Evolutionary conservation across 2,113 vertebrate genomes (phyloP).

Genomic region (Thunnus thynnus): DNA sequence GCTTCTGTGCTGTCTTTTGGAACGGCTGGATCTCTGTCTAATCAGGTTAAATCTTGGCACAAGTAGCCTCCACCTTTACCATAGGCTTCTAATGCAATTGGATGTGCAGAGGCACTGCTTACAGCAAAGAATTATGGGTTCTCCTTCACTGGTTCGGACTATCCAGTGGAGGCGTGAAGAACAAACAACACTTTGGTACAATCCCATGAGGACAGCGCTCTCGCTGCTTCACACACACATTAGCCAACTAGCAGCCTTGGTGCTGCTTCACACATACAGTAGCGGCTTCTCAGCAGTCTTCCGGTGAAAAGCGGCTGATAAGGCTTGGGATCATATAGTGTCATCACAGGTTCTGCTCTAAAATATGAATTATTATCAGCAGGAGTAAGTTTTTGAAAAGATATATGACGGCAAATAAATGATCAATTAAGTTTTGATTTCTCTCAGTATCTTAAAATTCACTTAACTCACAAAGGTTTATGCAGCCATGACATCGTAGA

Average conservation of each 20-base stretch:
- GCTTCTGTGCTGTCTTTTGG: constrained; percentile 76
- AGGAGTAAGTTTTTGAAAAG: not conserved
- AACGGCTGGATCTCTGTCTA: constrained; percentile 80
- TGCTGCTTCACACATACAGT: constrained; percentile 59
- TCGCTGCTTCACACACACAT: constrained; percentile 54
- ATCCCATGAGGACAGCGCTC: constrained; percentile 69
- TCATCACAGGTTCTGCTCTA: constrained; percentile 5
- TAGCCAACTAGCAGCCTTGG: not conserved
- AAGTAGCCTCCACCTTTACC: constrained; percentile 76
- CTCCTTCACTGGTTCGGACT: constrained; percentile 82
- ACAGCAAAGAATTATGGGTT: constrained; percentile 86
- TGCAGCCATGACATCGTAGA: not conserved
- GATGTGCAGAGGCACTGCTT: constrained; percentile 82
- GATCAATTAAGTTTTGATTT: not conserved
- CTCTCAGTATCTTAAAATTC: too few species aligned
- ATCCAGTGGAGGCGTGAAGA: constrained; percentile 72
- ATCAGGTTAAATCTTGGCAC: constrained; percentile 83
- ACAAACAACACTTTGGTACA: constrained; percentile 78
- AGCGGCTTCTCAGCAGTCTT: constrained; percentile 17
- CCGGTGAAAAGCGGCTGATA: constrained; percentile 34
- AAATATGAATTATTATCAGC: not conserved
- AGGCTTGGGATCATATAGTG: constrained; percentile 14
- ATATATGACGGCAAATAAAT: not conserved
- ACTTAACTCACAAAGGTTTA: not conserved
- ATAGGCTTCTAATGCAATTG: constrained; percentile 84